These are phyloP conservation scores for Lepus oiostolus DNA, from an alignment of 2,797 vertebrate genomes.

Conservation along the genomic window DNA sequence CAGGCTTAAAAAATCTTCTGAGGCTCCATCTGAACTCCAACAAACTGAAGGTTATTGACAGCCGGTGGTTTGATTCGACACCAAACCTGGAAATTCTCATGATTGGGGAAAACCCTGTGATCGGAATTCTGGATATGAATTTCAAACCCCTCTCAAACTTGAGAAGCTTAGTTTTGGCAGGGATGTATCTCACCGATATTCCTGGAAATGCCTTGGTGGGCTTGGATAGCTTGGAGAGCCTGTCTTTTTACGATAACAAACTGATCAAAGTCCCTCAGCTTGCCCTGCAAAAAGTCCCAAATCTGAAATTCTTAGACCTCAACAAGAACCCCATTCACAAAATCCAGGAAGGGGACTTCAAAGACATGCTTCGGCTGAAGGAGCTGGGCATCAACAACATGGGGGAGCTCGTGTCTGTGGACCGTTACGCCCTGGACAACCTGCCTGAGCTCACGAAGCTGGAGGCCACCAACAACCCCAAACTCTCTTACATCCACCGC, in stretches of 20 bases:
- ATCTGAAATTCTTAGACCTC: conserved; percentile 98
- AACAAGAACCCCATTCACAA: conserved; percentile 98
- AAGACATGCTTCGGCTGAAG: conserved; percentile 96
- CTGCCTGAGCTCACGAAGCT: conserved; percentile 98
- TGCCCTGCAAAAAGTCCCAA: conserved; percentile 96
- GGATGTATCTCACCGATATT: conserved; percentile 97
- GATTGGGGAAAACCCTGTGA: conserved; percentile 98
- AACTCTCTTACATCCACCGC: conserved; percentile 95
- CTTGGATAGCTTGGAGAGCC: conserved; percentile 97
- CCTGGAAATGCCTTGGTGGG: conserved; percentile 97
- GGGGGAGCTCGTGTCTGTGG: conserved; percentile 96
- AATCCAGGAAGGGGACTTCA: conserved; percentile 97
- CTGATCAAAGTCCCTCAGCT: conserved; percentile 94
- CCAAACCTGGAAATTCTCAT: conserved; percentile 98
- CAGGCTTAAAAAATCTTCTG: conserved; percentile 94
- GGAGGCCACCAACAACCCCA: conserved; percentile 98
- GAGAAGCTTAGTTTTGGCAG: conserved; percentile 96
- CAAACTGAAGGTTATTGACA: conserved; percentile 94
- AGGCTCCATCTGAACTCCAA: conserved; percentile 98
- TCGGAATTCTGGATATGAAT: conserved; percentile 97
- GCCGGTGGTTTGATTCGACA: conserved; percentile 97
- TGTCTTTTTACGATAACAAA: conserved; percentile 98
- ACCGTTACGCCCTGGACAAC: conserved; percentile 95
- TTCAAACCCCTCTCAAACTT: conserved; percentile 95
- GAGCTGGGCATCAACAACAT: conserved; percentile 99